Percentiles rank a stretch among this genome's conserved stretches.
These are phyloP conservation scores for Drusus annulatus DNA, from an alignment of 1,140 invertebrate genomes.

Conservation along the genomic window DNA sequence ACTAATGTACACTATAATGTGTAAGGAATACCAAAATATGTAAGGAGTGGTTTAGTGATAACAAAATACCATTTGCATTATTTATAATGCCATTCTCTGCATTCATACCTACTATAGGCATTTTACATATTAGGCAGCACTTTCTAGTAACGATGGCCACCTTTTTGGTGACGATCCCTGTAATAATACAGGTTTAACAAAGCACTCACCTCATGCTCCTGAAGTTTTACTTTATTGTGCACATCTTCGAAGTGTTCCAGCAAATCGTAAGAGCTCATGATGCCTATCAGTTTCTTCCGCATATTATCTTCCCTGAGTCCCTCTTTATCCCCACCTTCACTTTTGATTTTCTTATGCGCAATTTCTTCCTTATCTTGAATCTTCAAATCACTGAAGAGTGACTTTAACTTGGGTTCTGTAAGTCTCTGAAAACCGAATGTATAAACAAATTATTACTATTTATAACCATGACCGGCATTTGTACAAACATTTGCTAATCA, in stretches of 20 bases:
- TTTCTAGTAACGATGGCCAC: too few relatives aligned
- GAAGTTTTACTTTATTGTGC: slow-evolving; percentile 71
- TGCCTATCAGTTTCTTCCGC: slow-evolving; percentile 83
- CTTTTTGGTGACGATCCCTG: background rate
- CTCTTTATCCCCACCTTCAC: slow-evolving; percentile 88
- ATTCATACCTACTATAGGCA: too few relatives aligned
- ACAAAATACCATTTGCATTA: too few relatives aligned
- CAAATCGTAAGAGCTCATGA: slow-evolving; percentile 87
- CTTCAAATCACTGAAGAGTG: slow-evolving; percentile 89
- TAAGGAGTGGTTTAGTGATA: too few relatives aligned
- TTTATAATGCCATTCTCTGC: too few relatives aligned
- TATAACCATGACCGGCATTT: slow-evolving; percentile 5
- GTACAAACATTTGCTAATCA: background rate
- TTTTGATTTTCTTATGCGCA: slow-evolving; percentile 84
- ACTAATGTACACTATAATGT: too few relatives aligned
- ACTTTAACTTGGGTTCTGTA: slow-evolving; percentile 87
- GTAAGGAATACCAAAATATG: too few relatives aligned
- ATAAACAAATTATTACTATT: slow-evolving; percentile 23
- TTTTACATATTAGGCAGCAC: too few relatives aligned
- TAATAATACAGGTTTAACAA: background rate
- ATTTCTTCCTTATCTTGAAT: slow-evolving; percentile 95
- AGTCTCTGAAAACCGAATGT: slow-evolving; percentile 76
- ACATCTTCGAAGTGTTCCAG: slow-evolving; percentile 85
- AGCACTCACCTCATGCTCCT: slow-evolving; percentile 27
- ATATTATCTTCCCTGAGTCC: slow-evolving; percentile 88